These are phyloP conservation scores for Malacoctenus gilli DNA, from an alignment of 2,797 vertebrate genomes.

Conservation along the genomic window DNA sequence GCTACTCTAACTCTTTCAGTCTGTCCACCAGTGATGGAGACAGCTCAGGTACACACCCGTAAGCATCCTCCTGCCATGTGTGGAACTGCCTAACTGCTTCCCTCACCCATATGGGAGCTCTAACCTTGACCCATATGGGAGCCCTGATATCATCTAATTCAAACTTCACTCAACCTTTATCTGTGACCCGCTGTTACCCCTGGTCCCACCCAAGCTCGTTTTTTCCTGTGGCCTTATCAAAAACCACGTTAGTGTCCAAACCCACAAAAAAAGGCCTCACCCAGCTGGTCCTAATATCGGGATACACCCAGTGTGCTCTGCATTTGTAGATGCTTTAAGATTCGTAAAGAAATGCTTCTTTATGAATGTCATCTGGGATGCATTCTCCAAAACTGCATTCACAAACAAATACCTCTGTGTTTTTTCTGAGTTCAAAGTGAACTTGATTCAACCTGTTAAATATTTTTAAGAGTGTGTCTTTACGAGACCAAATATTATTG, in stretches of 20 bases:
- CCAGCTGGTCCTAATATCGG: conserved; percentile 17
- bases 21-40: conserved; percentile 83
- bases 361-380: not conserved
- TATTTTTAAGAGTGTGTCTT: too few species aligned
- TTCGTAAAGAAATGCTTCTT: not conserved
- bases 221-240: conserved; percentile 1
- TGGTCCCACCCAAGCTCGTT: conserved; percentile 14
- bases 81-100: conserved; percentile 37
- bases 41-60: conserved; percentile 80
- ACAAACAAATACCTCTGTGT: not conserved
- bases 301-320: conserved; percentile 11
- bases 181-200: conserved; percentile 9
- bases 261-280: conserved; percentile 24
- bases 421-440: too few species aligned
- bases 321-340: not conserved
- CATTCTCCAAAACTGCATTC: not conserved
- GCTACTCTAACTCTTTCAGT: conserved; percentile 85
- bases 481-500: too few species aligned
- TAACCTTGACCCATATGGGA: not conserved
- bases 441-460: too few species aligned
- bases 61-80: conserved; percentile 30
- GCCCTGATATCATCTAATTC: conserved; percentile 11
- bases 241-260: conserved; percentile 22
- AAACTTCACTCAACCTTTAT: conserved; percentile 21
- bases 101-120: not conserved